Conservation (phyloP, 1,140 invertebrate genomes). For the Gerris buenoi region DNA sequence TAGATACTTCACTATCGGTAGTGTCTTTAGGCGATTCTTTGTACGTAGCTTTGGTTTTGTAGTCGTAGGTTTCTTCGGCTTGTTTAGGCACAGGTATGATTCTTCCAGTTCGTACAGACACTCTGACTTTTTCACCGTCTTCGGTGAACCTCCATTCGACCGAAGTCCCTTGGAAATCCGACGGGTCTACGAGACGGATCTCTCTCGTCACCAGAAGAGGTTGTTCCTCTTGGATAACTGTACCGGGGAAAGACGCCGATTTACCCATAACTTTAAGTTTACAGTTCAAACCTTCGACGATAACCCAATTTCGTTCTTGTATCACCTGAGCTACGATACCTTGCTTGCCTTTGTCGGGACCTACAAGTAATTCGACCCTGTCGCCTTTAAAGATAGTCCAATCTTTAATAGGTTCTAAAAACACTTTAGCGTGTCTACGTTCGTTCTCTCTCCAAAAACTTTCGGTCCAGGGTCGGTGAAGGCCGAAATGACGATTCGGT, state of each 20-base stretch:
- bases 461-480: conserved; percentile 65
- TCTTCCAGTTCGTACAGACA: conserved; percentile 70
- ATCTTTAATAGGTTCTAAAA: conserved; percentile 64
- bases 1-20: conserved; percentile 39
- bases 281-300: conserved; percentile 85
- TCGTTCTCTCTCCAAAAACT: conserved; percentile 54
- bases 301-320: conserved; percentile 90
- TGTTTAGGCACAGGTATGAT: conserved; percentile 72
- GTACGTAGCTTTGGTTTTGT: conserved; percentile 58
- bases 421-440: conserved; percentile 39
- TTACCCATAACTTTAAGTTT: conserved; percentile 16
- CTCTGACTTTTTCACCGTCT: conserved; percentile 73
- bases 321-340: conserved; percentile 61
- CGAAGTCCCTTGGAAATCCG: conserved; percentile 42
- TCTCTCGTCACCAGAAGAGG: conserved; percentile 58
- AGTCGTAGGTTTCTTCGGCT: conserved; percentile 68
- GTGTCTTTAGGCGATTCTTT: conserved; percentile 68
- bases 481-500: conserved; percentile 49
- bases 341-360: conserved; percentile 89
- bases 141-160: conserved; percentile 48
- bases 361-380: conserved; percentile 76
- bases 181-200: conserved; percentile 80
- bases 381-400: conserved; percentile 76
- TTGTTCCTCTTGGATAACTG: conserved; percentile 31
- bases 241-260: conserved; percentile 31